These are phyloP conservation scores for Peromyscus polionotus DNA, from an alignment of 2,113 vertebrate genomes.

Conservation along the genomic window DNA sequence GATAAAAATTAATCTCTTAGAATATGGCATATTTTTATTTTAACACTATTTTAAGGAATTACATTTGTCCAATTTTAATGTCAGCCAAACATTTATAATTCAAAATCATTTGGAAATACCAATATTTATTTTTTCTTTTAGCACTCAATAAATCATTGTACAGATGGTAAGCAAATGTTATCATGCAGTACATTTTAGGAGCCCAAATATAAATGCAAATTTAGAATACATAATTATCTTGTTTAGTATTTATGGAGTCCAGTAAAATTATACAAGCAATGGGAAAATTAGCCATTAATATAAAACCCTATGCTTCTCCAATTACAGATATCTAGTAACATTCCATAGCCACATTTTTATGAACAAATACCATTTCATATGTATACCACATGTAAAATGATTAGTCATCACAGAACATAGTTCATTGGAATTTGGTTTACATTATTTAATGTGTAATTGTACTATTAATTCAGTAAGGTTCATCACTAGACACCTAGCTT, in stretches of 20 bases:
- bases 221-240: not conserved
- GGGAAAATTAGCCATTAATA: not conserved
- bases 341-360: not conserved
- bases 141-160: not conserved
- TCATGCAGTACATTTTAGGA: not conserved
- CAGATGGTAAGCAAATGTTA: not conserved
- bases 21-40: not conserved
- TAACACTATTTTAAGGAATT: not conserved
- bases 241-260: not conserved
- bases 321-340: not conserved
- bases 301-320: not conserved
- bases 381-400: not conserved
- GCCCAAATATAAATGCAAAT: not conserved
- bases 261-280: not conserved
- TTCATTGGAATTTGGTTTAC: not conserved
- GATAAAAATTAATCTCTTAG: not conserved
- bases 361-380: not conserved
- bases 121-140: not conserved
- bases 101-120: not conserved
- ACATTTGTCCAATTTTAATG: constrained; percentile 13
- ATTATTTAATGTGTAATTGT: not conserved
- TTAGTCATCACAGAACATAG: not conserved
- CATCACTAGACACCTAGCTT: not conserved
- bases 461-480: not conserved
- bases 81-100: not conserved